These are phyloP conservation scores for Paramisgurnus dabryanus DNA, from an alignment of 2,113 vertebrate genomes.

Conservation along the genomic window DNA sequence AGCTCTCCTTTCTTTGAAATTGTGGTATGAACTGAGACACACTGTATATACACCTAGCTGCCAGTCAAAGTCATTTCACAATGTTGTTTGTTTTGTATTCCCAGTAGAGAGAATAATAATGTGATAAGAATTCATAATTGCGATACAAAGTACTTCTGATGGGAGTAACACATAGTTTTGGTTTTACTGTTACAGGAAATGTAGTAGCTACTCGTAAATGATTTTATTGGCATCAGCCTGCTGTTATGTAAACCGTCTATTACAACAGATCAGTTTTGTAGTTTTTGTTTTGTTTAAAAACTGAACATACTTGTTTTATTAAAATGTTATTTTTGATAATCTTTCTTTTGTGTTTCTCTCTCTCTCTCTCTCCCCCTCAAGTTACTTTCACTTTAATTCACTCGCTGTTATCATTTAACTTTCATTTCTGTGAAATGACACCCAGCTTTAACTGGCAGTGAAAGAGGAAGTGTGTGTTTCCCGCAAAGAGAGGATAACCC, in stretches of 20 bases:
- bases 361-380: no score
- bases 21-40: no score
- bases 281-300: no score
- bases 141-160: background rate
- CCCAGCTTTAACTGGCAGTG: background rate
- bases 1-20: no score
- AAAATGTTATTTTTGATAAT: no score
- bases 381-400: no score
- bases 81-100: background rate
- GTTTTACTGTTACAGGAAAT: background rate
- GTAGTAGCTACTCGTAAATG: background rate
- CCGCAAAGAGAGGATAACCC: background rate
- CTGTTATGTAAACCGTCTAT: no score
- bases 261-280: no score
- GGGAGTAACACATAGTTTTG: background rate
- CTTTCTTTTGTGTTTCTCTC: no score
- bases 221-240: no score
- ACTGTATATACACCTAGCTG: background rate
- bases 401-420: background rate
- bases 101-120: background rate
- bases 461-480: constrained; percentile 6
- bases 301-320: no score
- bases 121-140: background rate
- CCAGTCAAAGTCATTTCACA: constrained; percentile 4
- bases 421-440: background rate